A percentile compares a stretch with the other conserved stretches of the same genome.
phyloP scores from a whole-genome alignment of 2,113 vertebrate genomes.

The Coracopsis vasa region DNA sequence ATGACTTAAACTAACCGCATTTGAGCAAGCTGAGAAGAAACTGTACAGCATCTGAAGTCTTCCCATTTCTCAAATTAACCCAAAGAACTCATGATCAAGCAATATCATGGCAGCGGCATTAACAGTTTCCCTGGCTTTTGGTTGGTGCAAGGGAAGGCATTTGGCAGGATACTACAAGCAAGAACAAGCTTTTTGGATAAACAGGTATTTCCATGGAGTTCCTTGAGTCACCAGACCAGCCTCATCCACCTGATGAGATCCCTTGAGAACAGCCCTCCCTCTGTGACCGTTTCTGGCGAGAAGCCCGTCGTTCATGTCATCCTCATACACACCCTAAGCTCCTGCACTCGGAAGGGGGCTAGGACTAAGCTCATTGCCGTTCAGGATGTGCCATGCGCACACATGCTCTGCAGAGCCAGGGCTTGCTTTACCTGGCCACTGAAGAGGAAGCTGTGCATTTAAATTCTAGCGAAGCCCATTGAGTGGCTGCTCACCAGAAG shows the following conservation, averaged over 20 bases:
- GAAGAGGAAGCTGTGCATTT: not conserved
- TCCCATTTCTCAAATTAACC: not conserved
- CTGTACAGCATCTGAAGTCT: not conserved
- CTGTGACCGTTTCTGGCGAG: not conserved
- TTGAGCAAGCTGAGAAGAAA: not conserved
- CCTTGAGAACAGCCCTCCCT: not conserved
- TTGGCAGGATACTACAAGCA: not conserved
- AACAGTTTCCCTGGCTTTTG: not conserved
- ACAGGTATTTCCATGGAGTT: not conserved
- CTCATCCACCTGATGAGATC: not conserved
- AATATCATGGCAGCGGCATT: rapidly evolving
- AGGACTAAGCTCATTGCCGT: not conserved
- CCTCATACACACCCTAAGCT: not conserved
- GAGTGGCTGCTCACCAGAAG: not conserved
- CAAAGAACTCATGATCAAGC: rapidly evolving
- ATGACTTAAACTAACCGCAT: not conserved
- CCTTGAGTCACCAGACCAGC: not conserved
- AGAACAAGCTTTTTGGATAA: not conserved
- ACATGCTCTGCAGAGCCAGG: not conserved
- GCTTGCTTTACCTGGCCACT: not conserved
- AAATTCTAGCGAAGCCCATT: not conserved
- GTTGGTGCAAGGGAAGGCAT: rapidly evolving
- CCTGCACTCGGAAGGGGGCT: rapidly evolving
- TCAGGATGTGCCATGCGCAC: not conserved
- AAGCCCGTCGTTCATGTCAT: not conserved